Percentiles rank a stretch among this genome's conserved stretches.
These are phyloP conservation scores for Manduca sexta DNA, from an alignment of 1,140 invertebrate species.

Conservation along the genomic window DNA sequence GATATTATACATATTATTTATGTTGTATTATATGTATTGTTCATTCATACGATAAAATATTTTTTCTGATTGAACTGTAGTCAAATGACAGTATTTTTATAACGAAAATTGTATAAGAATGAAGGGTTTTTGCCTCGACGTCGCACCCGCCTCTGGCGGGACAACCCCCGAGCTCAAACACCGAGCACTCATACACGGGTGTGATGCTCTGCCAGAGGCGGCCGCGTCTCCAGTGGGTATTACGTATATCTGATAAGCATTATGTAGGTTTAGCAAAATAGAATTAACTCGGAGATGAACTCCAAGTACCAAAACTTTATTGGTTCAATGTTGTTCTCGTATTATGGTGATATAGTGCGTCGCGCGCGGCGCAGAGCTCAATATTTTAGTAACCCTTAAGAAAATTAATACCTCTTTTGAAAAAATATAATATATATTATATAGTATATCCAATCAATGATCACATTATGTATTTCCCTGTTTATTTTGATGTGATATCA, in stretches of 20 bases:
- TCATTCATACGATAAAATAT: slow-evolving; percentile 58
- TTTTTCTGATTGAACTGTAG: slow-evolving; percentile 71
- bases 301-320: slow-evolving; percentile 69
- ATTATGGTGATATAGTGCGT: slow-evolving; percentile 71
- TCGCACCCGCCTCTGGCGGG: slow-evolving; percentile 24
- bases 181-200: background rate
- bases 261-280: slow-evolving; percentile 75
- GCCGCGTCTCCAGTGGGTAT: slow-evolving; percentile 46
- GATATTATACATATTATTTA: slow-evolving; percentile 59
- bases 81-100: slow-evolving; percentile 76
- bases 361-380: slow-evolving; percentile 69
- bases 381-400: slow-evolving; percentile 74
- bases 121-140: slow-evolving; percentile 48
- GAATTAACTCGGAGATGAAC: slow-evolving; percentile 66
- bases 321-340: slow-evolving; percentile 70
- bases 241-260: slow-evolving; percentile 73
- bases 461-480: slow-evolving; percentile 72
- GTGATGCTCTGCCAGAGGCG: slow-evolving; percentile 5
- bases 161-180: too few relatives aligned
- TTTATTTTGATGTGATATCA: slow-evolving; percentile 76
- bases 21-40: slow-evolving; percentile 68
- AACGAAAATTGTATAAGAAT: slow-evolving; percentile 70
- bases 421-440: slow-evolving; percentile 68
- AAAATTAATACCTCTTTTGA: slow-evolving; percentile 74
- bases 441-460: slow-evolving; percentile 67